Evolutionary conservation across 2,888 invertebrate genomes (phyloP), one percentile per base, ranked within the genome.

Genomic region (Buathra laborator): DNA sequence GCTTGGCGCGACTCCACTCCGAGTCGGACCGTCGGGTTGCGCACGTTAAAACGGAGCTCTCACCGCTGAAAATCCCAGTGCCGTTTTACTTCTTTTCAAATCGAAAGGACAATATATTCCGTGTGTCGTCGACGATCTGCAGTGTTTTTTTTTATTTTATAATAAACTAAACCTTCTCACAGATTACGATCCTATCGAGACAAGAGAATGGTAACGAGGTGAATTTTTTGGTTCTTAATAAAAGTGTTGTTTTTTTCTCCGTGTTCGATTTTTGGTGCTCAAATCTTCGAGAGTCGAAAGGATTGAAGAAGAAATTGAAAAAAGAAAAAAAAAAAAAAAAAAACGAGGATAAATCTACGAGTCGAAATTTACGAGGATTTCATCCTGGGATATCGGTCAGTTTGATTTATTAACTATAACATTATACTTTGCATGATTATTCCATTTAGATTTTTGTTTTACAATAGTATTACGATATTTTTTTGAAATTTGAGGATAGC

Each of bases 21-120:
- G 89, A 88, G 92, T 90, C 85, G 89, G 89, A 89, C 88, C 88
- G 86, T 88, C 90, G 89, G 81, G 88, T 89, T 88, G 91, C 82
- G 87, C 88, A 89, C 88, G 89, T 85, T 85, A 76, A 19, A 29
- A 53, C 77, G 75, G 82, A 59, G 53, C 59, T 59, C 59, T 12
- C 59, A 24, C 59, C 29, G 29, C 32, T 14, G 4, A 59, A 7
- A 37, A 7, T 4, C 6, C 37, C 37, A 37, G 37, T 37, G 37
- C 37, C 37, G 37, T 37, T 37, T 37, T 7, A 37, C 37, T 59
- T 5, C 14, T 29, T 59, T 6, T 24, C 24, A n/a, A n/a, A 29
- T 14, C 3, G 3, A 12, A 24, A 59, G 12, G 12, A n/a, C 53
- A 53, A 19, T 16, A 59, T 29, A 59, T 29, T 29, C 29, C 19